Percentiles rank a stretch among this genome's conserved stretches.
Evolutionary conservation across 1,140 invertebrate species (phyloP).

Genomic region (Colletes gigas): DNA sequence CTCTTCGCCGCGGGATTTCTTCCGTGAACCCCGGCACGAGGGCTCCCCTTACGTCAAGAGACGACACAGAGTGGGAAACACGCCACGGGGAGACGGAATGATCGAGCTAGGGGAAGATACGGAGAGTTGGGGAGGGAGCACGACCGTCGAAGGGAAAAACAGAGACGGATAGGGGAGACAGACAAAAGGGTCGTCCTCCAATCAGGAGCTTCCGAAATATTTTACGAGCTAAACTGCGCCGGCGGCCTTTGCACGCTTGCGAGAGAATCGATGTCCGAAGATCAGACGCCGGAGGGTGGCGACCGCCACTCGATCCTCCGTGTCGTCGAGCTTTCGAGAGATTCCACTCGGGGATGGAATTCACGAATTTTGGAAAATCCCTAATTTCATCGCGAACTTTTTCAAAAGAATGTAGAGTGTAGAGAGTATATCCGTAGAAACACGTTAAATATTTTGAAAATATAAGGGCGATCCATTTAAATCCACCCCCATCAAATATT

Average conservation of each 20-base stretch:
- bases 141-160: not conserved
- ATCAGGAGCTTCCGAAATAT: conserved; percentile 72
- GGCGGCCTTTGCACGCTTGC: conserved; percentile 53
- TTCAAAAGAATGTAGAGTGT: too few relatives aligned
- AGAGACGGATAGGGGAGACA: conserved; percentile 6
- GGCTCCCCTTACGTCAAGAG: conserved; percentile 70
- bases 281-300: conserved; percentile 38
- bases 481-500: too few relatives aligned
- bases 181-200: conserved; percentile 62
- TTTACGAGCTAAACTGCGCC: conserved; percentile 71
- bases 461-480: too few relatives aligned
- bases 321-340: not conserved
- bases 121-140: not conserved
- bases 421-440: too few relatives aligned
- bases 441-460: too few relatives aligned
- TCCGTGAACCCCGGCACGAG: conserved; percentile 67
- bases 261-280: conserved; percentile 57
- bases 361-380: too few relatives aligned
- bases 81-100: conserved; percentile 28
- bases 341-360: not conserved
- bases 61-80: conserved; percentile 32
- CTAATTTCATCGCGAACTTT: too few relatives aligned
- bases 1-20: conserved; percentile 66
- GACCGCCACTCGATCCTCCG: not conserved
- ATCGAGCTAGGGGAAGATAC: conserved; percentile 22